Evolutionary conservation across 2,113 vertebrate genomes (phyloP).

Genomic region (Nycticryphes semicollaris): DNA sequence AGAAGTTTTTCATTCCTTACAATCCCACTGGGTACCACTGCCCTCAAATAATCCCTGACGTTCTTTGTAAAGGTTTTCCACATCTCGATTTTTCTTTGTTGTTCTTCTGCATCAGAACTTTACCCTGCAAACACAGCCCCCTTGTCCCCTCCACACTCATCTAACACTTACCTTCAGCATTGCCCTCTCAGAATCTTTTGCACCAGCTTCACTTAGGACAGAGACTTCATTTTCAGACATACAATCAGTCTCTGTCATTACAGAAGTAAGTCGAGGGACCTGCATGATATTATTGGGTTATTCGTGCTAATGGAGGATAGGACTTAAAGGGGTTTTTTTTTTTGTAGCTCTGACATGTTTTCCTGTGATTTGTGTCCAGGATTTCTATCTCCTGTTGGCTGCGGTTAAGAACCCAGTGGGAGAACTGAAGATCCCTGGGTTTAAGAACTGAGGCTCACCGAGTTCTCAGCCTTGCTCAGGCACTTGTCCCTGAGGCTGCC

Average conservation of each 20-base stretch:
- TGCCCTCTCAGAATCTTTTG: background rate
- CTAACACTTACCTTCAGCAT: background rate
- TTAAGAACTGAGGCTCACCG: background rate
- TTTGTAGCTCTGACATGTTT: background rate
- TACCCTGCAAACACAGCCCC: background rate
- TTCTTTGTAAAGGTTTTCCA: background rate
- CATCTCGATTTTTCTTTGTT: background rate
- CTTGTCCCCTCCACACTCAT: background rate
- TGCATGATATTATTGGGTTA: background rate
- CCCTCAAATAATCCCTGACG: background rate
- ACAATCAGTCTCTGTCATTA: background rate
- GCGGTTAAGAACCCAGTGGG: background rate
- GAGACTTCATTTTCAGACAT: background rate
- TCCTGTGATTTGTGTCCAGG: background rate
- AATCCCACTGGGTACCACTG: background rate
- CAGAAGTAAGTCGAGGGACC: background rate
- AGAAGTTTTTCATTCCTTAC: background rate
- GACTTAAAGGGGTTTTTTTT: background rate
- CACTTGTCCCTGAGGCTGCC: background rate
- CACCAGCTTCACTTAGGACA: background rate
- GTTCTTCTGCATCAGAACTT: background rate
- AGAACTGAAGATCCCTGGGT: background rate
- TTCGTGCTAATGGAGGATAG: background rate
- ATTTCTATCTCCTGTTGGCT: background rate
- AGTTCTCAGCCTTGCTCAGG: background rate